These are phyloP conservation scores for Netelia fuscicornis DNA, from an alignment of 2,888 invertebrate genomes.

Conservation along the genomic window DNA sequence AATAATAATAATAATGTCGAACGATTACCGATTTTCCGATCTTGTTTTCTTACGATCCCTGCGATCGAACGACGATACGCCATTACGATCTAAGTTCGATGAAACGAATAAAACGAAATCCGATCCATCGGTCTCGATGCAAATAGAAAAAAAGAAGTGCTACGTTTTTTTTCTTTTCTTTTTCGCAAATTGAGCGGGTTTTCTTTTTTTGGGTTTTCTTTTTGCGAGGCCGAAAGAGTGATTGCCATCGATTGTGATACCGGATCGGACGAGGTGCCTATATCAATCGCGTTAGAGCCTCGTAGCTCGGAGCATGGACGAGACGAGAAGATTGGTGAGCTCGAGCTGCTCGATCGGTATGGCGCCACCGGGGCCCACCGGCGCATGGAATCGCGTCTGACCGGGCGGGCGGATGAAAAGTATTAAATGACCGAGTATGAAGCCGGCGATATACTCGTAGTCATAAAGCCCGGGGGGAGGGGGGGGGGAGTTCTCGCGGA, in stretches of 20 bases:
- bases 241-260: slow-evolving; percentile 15
- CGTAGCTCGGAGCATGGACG: slow-evolving; percentile 44
- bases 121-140: no score
- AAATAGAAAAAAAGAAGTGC: no score
- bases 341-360: slow-evolving; percentile 48
- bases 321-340: slow-evolving; percentile 56
- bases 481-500: slow-evolving; percentile 15
- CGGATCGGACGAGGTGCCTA: slow-evolving; percentile 10
- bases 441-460: slow-evolving; percentile 52
- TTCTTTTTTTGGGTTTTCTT: slow-evolving; percentile 11
- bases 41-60: no score
- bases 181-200: neutral
- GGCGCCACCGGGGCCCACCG: slow-evolving; percentile 65
- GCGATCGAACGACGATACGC: no score
- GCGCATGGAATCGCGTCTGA: slow-evolving; percentile 63
- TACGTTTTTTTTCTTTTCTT: no score
- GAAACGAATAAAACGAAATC: no score
- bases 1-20: no score
- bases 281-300: slow-evolving; percentile 58
- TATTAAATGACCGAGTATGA: slow-evolving; percentile 71
- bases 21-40: no score
- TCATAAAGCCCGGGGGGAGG: slow-evolving; percentile 60
- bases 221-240: slow-evolving; percentile 8
- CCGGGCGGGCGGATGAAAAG: slow-evolving; percentile 69
- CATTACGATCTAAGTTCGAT: no score